Conservation (phyloP, 2,797 vertebrate genomes). For the Enteromius anoplus region DNA sequence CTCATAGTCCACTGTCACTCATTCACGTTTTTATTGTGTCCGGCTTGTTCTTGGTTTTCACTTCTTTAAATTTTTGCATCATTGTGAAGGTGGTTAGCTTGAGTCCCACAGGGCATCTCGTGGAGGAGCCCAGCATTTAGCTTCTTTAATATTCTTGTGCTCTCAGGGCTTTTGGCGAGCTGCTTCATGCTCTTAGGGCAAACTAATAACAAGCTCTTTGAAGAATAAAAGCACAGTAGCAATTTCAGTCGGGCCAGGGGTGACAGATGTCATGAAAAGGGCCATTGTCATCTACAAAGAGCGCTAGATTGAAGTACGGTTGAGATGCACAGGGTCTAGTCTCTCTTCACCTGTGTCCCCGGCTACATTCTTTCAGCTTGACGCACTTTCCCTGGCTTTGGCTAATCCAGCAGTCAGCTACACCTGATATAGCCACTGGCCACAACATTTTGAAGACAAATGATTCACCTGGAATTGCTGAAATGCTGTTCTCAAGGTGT, state of each 20-base stretch:
- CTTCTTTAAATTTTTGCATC: constrained; percentile 29
- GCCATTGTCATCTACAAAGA: constrained; percentile 50
- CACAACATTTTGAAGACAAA: neutral
- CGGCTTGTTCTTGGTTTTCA: constrained; percentile 13
- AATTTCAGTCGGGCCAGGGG: constrained; percentile 60
- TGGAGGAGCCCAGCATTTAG: constrained; percentile 57
- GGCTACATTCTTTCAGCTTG: constrained; percentile 4
- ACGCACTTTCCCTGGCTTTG: constrained; percentile 10
- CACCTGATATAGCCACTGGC: constrained; percentile 32
- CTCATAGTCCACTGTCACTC: neutral
- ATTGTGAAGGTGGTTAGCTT: constrained; percentile 43
- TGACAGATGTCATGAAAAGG: constrained; percentile 62
- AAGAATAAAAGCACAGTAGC: constrained; percentile 67
- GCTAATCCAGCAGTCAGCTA: neutral
- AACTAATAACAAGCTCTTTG: constrained; percentile 72
- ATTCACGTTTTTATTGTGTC: constrained; percentile 4
- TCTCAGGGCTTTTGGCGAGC: constrained; percentile 35
- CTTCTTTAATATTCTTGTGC: constrained; percentile 64
- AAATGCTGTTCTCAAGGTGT: constrained; percentile 12
- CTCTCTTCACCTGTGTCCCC: constrained; percentile 2
- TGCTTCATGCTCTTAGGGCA: constrained; percentile 34
- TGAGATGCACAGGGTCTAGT: constrained; percentile 44
- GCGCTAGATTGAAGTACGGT: constrained; percentile 16
- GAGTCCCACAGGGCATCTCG: constrained; percentile 5
- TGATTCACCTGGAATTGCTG: constrained; percentile 6